Conservation (phyloP, 2,888 invertebrate genomes). For the Atherix ibis region DNA sequence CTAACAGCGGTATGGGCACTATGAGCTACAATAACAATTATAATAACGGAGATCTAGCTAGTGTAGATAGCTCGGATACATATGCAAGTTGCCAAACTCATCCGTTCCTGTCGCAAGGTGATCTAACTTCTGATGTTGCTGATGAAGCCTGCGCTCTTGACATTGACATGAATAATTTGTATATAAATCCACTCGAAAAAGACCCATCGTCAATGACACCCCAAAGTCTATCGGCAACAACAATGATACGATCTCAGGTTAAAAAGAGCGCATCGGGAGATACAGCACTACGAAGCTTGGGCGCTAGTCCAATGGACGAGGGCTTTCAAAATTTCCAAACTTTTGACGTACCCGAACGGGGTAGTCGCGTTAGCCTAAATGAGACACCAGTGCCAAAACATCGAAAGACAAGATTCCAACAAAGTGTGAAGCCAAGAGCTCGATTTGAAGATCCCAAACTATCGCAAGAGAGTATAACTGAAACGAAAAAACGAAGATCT, state of each 20-base stretch:
- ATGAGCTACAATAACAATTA: conserved; percentile 30
- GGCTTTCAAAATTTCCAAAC: conserved; percentile 36
- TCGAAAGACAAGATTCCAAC: conserved; percentile 73
- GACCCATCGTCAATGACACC: conserved; percentile 12
- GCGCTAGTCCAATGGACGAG: conserved; percentile 42
- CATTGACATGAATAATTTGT: conserved; percentile 64
- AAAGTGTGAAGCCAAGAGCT: conserved; percentile 36
- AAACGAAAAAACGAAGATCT: conserved; percentile 33
- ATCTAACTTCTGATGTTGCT: conserved; percentile 42
- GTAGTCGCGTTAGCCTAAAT: conserved; percentile 41
- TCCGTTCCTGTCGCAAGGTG: conserved; percentile 77
- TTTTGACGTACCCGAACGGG: conserved; percentile 33
- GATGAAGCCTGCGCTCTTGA: conserved; percentile 30
- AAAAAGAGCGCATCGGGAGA: conserved; percentile 72
- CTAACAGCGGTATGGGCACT: conserved; percentile 21
- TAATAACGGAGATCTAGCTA: conserved; percentile 38
- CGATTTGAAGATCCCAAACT: conserved; percentile 35
- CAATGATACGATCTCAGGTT: conserved; percentile 40
- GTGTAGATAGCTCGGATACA: conserved; percentile 72
- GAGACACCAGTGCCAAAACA: conserved; percentile 60
- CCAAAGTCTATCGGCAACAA: conserved; percentile 21
- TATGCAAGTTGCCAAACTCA: conserved; percentile 95
- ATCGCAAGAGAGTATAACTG: conserved; percentile 39
- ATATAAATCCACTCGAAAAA: conserved; percentile 74
- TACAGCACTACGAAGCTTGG: conserved; percentile 49